phyloP scores from a whole-genome alignment of 2,888 invertebrate genomes.

The Rhamnusium bicolor region DNA sequence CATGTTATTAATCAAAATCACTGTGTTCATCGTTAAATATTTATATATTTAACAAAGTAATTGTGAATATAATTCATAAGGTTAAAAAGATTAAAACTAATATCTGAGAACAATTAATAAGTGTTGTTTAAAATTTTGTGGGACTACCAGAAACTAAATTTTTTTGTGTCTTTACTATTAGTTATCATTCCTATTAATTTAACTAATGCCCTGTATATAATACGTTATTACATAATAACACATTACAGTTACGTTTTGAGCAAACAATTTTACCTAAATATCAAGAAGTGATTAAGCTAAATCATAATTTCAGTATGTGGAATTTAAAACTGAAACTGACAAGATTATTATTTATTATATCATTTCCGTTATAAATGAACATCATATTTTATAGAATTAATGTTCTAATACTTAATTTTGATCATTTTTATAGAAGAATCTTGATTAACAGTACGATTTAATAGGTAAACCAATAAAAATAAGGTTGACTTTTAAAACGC shows the following conservation, averaged over 20 bases:
- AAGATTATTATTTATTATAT: too few relatives aligned
- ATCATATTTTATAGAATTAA: too few relatives aligned
- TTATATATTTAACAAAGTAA: background rate
- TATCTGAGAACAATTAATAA: background rate
- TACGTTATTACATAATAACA: background rate
- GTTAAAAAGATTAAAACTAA: background rate
- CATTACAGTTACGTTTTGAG: background rate
- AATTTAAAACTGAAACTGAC: too few relatives aligned
- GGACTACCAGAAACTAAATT: background rate
- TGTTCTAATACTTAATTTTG: too few relatives aligned
- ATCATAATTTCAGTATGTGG: too few relatives aligned
- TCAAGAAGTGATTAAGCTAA: background rate
- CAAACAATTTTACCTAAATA: background rate
- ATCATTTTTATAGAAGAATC: too few relatives aligned
- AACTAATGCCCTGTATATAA: too few relatives aligned
- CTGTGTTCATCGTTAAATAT: background rate
- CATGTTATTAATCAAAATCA: background rate
- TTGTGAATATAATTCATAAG: background rate
- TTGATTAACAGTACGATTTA: too few relatives aligned
- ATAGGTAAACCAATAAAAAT: too few relatives aligned
- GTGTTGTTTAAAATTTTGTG: background rate
- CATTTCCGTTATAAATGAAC: too few relatives aligned
- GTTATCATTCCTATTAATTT: too few relatives aligned
- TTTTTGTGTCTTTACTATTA: background rate
- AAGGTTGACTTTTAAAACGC: too few relatives aligned